phyloP scores from a whole-genome alignment of 1,140 invertebrate genomes.

The Drosophila bifasciata region DNA sequence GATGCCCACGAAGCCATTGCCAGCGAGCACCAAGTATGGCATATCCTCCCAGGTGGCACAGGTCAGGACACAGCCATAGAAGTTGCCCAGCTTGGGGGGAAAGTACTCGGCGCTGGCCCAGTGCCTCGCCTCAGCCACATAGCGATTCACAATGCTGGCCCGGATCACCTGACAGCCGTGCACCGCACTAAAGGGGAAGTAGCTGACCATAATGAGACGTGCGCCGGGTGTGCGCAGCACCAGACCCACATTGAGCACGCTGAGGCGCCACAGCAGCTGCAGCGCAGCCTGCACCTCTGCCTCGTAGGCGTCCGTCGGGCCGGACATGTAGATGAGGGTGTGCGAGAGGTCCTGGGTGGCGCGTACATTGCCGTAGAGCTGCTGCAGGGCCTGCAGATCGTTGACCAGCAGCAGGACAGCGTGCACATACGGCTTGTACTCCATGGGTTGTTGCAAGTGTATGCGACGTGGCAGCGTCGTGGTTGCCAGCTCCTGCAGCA shows the following conservation, averaged over 20 bases:
- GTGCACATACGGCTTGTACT: conserved; percentile 56
- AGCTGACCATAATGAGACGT: conserved; percentile 47
- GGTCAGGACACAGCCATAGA: conserved; percentile 63
- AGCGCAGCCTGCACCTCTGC: conserved; percentile 35
- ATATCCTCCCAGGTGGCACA: conserved; percentile 80
- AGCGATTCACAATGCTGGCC: conserved; percentile 54
- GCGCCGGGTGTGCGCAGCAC: conserved; percentile 1
- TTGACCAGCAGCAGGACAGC: conserved; percentile 59
- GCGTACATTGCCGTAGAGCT: conserved; percentile 25
- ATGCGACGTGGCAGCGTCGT: conserved; percentile 23
- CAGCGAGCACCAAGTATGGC: conserved; percentile 61
- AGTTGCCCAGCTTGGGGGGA: conserved; percentile 60
- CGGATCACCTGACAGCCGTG: conserved; percentile 47
- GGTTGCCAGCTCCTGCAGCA: conserved; percentile 12
- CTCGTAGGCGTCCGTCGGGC: conserved; percentile 5
- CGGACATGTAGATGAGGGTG: conserved; percentile 63
- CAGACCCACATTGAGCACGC: conserved; percentile 58
- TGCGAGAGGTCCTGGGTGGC: conserved; percentile 63
- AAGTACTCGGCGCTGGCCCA: conserved; percentile 45
- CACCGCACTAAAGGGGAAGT: conserved; percentile 44
- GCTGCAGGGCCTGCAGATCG: conserved; percentile 29
- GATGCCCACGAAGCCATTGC: conserved; percentile 56
- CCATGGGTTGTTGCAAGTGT: conserved; percentile 17
- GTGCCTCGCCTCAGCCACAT: fast-evolving
- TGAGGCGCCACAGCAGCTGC: conserved; percentile 55